Base-by-base conservation (phyloP, 2,113 vertebrate genomes). In the Oncorhynchus mykiss region DNA sequence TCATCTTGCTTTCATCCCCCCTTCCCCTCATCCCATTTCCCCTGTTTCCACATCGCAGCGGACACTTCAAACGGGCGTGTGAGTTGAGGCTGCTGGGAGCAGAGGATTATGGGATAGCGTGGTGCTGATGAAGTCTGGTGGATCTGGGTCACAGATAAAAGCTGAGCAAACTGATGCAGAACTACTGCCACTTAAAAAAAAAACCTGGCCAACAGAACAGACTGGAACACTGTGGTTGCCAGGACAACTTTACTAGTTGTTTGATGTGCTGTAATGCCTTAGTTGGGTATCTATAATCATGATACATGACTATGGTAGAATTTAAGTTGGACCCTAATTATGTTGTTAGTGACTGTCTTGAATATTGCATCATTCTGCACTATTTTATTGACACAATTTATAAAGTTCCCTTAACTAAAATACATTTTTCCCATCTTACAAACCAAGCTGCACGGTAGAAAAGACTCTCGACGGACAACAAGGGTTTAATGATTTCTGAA, bases 401-500 rank as follows among this genome's bases (percentile, higher is more conserved):
- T 54, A 45, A 45, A 45, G 14, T 18, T 54, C 16, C 51, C 51
- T 18, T 54, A 0, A 14, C 4, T 5, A 54, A 54, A 54, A 54
- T 18, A 5, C 9, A 22, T 62, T 62, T 9, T 7, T 2, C 2
- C 14, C 6, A 22, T 22, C 18, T 11, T 45, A 45, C 2, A 11
- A 45, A 45, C 39, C 39, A 45, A 45, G 39, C 9, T 45, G 39
- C 9, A 24, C 11, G 59, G 59, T 22, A 22, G 51, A 18, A 67
- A 16, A 76, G 3, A 48, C n/a, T 8, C n/a, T 39, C 9, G 39
- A 45, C 9, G 24, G 34, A 18, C 2, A 24, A 67, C 67, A 14
- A 67, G 9, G 76, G 24, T 73, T 80, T 57, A 80, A 88, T 89
- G 85, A 84, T 90, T 92, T 97, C 93, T 96, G 93, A 96, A 96